Percentiles rank a stretch among this genome's conserved stretches.
Conservation (phyloP, 2,797 vertebrate genomes). For the Podargus strigoides region DNA sequence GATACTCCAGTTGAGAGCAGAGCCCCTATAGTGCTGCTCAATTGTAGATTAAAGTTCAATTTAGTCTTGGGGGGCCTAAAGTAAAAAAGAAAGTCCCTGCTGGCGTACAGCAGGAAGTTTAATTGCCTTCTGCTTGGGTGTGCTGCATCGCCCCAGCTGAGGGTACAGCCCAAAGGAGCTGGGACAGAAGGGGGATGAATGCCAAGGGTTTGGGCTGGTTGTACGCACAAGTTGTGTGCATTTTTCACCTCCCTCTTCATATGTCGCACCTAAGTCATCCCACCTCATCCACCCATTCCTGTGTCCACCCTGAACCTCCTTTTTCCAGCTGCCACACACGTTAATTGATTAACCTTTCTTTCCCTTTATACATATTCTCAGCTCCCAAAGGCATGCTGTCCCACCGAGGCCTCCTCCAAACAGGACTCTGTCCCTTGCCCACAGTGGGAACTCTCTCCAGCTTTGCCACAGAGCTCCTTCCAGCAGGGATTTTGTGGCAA, state of each 20-base stretch:
- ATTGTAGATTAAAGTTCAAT: not conserved
- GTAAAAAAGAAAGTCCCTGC: not conserved
- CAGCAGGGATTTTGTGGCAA: not conserved
- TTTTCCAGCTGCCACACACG: not conserved
- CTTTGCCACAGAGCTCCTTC: not conserved
- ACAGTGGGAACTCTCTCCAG: not conserved
- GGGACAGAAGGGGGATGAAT: not conserved
- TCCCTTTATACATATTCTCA: not conserved
- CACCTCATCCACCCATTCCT: not conserved
- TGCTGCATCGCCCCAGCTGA: not conserved
- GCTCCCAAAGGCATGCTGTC: not conserved
- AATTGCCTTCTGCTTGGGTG: not conserved
- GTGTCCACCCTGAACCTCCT: not conserved
- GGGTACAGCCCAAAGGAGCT: not conserved
- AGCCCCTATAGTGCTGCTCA: not conserved
- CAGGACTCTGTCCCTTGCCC: not conserved
- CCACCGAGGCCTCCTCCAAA: not conserved
- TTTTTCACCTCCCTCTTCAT: not conserved
- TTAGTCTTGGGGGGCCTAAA: not conserved
- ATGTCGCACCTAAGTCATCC: not conserved
- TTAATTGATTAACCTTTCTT: not conserved
- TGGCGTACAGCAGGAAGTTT: not conserved
- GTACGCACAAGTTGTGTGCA: accelerated
- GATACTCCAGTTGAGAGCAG: not conserved
- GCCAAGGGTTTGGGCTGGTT: not conserved